These are phyloP conservation scores for Napeogenes inachia DNA, from an alignment of 2,888 invertebrate genomes.

Conservation along the genomic window DNA sequence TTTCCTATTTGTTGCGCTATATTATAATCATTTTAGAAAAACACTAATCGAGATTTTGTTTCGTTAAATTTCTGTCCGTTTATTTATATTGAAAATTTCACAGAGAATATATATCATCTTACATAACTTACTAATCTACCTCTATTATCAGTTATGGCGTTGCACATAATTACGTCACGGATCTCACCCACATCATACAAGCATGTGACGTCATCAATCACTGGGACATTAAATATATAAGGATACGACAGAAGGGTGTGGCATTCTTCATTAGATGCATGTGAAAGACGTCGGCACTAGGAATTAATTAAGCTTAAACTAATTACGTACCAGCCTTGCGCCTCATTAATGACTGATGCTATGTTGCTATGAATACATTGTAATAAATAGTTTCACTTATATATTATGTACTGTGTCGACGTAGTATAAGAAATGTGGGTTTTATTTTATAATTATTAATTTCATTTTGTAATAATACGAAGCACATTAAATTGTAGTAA, in stretches of 20 bases:
- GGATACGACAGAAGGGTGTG: conserved; percentile 40
- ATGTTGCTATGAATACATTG: conserved; percentile 6
- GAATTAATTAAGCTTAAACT: conserved; percentile 55
- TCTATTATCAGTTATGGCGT: conserved; percentile 33
- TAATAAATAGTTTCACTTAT: neutral
- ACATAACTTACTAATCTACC: conserved; percentile 32
- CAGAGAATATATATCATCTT: conserved; percentile 15
- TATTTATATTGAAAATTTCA: too few relatives aligned
- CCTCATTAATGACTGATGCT: conserved; percentile 28
- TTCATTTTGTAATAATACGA: too few relatives aligned
- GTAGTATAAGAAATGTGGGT: neutral
- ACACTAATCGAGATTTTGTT: conserved; percentile 5
- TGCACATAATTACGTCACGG: conserved; percentile 52
- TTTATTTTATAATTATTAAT: neutral
- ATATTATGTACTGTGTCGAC: too few relatives aligned
- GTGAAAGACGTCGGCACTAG: conserved; percentile 46
- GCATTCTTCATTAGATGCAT: conserved; percentile 60
- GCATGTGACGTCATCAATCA: conserved; percentile 68
- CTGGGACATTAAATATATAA: conserved; percentile 45
- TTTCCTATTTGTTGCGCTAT: too few relatives aligned
- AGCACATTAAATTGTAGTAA: too few relatives aligned
- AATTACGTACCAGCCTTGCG: conserved; percentile 31
- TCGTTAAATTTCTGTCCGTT: too few relatives aligned
- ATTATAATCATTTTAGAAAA: neutral
- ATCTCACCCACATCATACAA: conserved; percentile 56